Conservation (phyloP, 2,797 vertebrate species). For the Catostomus latipinnis region DNA sequence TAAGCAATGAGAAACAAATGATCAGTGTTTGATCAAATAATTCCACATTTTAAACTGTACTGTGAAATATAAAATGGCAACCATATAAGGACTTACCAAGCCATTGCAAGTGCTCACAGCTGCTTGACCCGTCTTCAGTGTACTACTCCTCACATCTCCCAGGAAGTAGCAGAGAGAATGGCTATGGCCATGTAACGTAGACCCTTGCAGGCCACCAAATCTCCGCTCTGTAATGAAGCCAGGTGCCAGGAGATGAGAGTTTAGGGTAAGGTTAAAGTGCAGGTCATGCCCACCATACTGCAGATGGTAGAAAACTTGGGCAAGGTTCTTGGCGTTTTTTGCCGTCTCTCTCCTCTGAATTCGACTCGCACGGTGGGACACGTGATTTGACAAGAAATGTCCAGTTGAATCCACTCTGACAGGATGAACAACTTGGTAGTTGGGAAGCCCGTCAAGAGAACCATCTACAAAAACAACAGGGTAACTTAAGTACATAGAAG, state of each 20-base stretch:
- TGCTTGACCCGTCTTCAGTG: constrained; percentile 75
- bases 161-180: constrained; percentile 84
- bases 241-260: constrained; percentile 84
- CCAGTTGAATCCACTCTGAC: constrained; percentile 86
- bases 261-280: constrained; percentile 90
- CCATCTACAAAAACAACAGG: constrained; percentile 61
- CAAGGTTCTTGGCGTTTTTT: constrained; percentile 35
- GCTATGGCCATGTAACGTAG: constrained; percentile 67
- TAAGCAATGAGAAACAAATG: no score
- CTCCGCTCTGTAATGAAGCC: constrained; percentile 88
- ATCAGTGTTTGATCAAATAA: no score
- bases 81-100: constrained; percentile 82
- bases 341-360: constrained; percentile 81
- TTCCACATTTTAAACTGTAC: not conserved
- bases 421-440: constrained; percentile 88
- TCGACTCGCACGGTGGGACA: constrained; percentile 80
- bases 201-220: constrained; percentile 75
- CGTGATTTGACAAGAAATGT: constrained; percentile 87
- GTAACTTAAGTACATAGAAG: not conserved
- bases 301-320: constrained; percentile 84
- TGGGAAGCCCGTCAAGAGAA: constrained; percentile 62
- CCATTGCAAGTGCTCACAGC: constrained; percentile 92
- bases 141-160: constrained; percentile 83
- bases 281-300: constrained; percentile 78
- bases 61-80: not conserved